Evolutionary conservation across 1,140 invertebrate species (phyloP), one percentile per base, ranked within the genome.

Genomic region (Araneus ventricosus): DNA sequence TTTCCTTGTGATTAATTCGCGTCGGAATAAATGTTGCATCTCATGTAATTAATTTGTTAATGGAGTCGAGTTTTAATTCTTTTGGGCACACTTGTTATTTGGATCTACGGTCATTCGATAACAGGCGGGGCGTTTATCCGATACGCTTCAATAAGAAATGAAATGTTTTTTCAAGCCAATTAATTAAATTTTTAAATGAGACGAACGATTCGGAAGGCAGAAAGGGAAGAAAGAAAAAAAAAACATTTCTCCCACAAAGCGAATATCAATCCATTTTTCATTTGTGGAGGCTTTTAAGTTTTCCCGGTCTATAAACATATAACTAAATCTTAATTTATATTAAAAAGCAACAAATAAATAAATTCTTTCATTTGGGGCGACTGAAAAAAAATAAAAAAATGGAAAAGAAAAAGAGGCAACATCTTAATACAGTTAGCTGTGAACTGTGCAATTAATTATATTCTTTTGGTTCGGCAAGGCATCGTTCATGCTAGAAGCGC

Each of bases 241-340:
- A 92, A 79, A n/a, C n/a, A 52, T n/a, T n/a, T 90, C 59, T 10
- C 75, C 89, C 80, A 61, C 90, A 34, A 86, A 92, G 57, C 27
- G 91, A 75, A 93, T 93, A 93, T 79, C 91, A 87, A 93, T 93
- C 70, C 91, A 87, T 79, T 93, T 93, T 80, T 93, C 85, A 93
- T 93, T 93, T 93, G 91, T 30, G 30, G 30, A 34, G 34, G 61
- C 61, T 88, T 93, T 92, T 86, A 93, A 93, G 89, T 91, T 93
- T 90, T 87, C 91, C 86, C 82, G 91, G 84, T 88, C 91, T 93
- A 93, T 93, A 93, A 93, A 93, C 63, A 88, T 88, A 93, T 93
- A 87, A 93, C 84, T 88, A 93, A 93, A 93, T 93, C 91, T 93
- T 93, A 93, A 88, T 93, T 93, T 93, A 93, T 93, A 93, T 93